Evolutionary conservation across 2,113 vertebrate species (phyloP), one percentile per base, ranked within the genome.

Genomic region (Benitochromis conjunctus): DNA sequence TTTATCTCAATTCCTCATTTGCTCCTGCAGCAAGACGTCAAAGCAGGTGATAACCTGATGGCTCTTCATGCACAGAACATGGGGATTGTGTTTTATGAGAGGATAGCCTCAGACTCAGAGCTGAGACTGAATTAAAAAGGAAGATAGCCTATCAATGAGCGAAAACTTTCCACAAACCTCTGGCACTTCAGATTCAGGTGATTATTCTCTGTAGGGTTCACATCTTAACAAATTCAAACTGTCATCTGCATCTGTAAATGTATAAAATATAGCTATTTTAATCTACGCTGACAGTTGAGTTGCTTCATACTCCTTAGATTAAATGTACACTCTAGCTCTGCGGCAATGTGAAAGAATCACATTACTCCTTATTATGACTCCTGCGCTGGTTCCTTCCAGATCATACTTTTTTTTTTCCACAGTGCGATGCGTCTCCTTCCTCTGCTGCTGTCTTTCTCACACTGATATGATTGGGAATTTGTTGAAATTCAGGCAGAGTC

Each of bases 401-500:
- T 64, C n/a, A 21, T 41, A 5, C 36, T 41, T 36, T 41, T 41
- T 8, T 41, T 3, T 36, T 62, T 5, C 9, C n/a, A 14, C 36
- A 14, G 1, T 18, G 58, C 13, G 7, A 31, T 7, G 26, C 24
- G 4, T 41, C 46, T 21, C 19, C 51, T 48, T 79, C 6, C 62
- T 80, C 21, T 71, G 80, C 77, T 12, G 41, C 62, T 58, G 46
- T 78, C 10, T 16, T 76, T 58, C 55, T 80, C 62, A 55, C 38
- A 19, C 8, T 62, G 36, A 71, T 48, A 71, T 69, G 41, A 66
- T 54, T 46, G 48, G 21, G 26, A 57, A 76, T 89, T 43, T 81
- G 76, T 84, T 79, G 48, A 86, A 89, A 83, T 88, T 69, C 83
- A 54, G 31, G 14, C 11, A 24, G 26, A 31, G 69, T 76, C 89